phyloP scores from a whole-genome alignment of 1,140 invertebrate genomes.

The Prorops nasuta region DNA sequence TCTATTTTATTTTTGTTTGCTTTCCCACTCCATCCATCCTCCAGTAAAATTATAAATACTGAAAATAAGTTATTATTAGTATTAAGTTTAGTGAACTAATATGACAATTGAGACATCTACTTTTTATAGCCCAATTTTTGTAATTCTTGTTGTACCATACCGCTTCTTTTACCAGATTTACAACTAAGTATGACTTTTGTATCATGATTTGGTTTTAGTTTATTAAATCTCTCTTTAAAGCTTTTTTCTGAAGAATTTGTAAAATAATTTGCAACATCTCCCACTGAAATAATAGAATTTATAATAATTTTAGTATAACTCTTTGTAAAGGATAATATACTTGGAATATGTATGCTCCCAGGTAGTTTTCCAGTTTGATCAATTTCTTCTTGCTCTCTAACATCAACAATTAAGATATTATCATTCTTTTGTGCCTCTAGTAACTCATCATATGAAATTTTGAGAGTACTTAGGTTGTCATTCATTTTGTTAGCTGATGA shows the following conservation, averaged over 20 bases:
- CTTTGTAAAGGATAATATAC: constrained; percentile 46
- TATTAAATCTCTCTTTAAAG: constrained; percentile 52
- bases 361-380: constrained; percentile 66
- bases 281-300: constrained; percentile 39
- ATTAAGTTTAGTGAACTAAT: neutral
- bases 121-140: constrained; percentile 61
- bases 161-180: constrained; percentile 61
- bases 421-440: constrained; percentile 42
- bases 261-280: constrained; percentile 37
- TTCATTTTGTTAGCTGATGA: constrained; percentile 13
- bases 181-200: constrained; percentile 65
- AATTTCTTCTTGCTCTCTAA: constrained; percentile 66
- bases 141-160: constrained; percentile 59
- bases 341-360: constrained; percentile 69
- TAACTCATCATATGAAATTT: constrained; percentile 46
- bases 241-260: constrained; percentile 32
- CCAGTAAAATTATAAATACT: constrained; percentile 49
- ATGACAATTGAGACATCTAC: constrained; percentile 35
- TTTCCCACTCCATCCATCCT: constrained; percentile 51
- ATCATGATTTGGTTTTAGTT: constrained; percentile 57
- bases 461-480: constrained; percentile 7
- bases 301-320: constrained; percentile 9
- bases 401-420: constrained; percentile 62
- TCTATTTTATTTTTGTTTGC: constrained; percentile 25
- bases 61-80: constrained; percentile 10